Base-by-base conservation (phyloP, 2,888 invertebrate species). In the Diabrotica balteata region DNA sequence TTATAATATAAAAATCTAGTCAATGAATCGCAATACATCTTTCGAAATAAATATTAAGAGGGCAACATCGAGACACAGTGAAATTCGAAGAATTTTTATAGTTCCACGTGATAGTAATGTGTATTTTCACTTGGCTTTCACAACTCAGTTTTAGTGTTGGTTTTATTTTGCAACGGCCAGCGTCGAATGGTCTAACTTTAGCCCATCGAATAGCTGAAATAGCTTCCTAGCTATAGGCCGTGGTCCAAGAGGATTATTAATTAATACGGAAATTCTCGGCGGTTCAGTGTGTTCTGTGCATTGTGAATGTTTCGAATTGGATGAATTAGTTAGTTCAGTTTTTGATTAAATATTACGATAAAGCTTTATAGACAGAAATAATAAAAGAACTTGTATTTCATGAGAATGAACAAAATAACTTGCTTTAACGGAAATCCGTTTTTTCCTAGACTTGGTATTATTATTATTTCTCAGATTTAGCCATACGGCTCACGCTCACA, bases 141-240 rank as follows among this genome's bases (percentile, higher is more conserved):
- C 61, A 53, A 61, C 45, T 7, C 46, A 47, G 53, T 53, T 61
- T 53, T 61, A 57, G 57, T 45, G 47, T 50, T 43, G 43, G 45
- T 61, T 66, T 45, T 51, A 67, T 63, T 67, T 63, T 54, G 67
- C 67, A 59, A 62, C 65, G 58, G 9, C 32, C 22, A 47, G 67
- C 67, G 59, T 59, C 65, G 58, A 10, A 9, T n/a, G 22, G 65
- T 59, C 59, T 67, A 67, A 67, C 47, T 63, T 67, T 67, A 67
- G 67, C 59, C 44, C 32, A n/a, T 53, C 44, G 54, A 67, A 67
- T 67, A 67, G 59, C 54, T 67, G 59, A 59, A 63, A 67, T 67
- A 63, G 67, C 67, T 67, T 67, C 67, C 67, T 67, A 9, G 59
- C 17, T 58, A 58, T 58, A 58, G 63, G 17, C 57, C 63, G 53